Evolutionary conservation across 2,888 invertebrate species (phyloP).

Genomic region (Oxyscelio sp.): DNA sequence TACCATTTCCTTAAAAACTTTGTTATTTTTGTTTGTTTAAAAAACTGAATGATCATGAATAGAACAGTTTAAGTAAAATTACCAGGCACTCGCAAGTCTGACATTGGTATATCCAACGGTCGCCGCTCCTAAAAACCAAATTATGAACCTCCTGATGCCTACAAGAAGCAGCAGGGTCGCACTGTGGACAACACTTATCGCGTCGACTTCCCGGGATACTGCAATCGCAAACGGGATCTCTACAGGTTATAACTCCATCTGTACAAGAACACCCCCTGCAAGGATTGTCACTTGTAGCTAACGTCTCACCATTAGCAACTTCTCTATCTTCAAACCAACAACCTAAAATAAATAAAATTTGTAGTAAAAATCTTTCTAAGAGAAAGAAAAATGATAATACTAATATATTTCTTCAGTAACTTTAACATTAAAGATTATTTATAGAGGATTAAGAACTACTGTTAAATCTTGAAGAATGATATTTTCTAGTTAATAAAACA

Average conservation of each 20-base stretch:
- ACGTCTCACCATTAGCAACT: constrained; percentile 90
- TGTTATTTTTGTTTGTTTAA: no score
- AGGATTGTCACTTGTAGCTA: constrained; percentile 88
- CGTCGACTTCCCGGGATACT: constrained; percentile 89
- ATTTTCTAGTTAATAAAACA: no score
- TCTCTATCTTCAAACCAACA: constrained; percentile 93
- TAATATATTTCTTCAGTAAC: no score
- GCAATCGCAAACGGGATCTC: constrained; percentile 92
- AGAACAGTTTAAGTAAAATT: constrained; percentile 86
- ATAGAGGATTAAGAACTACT: no score
- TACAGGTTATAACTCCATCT: constrained; percentile 91
- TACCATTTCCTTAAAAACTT: no score
- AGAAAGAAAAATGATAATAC: no score
- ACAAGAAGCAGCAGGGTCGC: constrained; percentile 93
- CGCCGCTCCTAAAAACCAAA: constrained; percentile 93
- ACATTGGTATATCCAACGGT: constrained; percentile 97
- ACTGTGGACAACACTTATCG: constrained; percentile 94
- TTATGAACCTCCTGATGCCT: constrained; percentile 94
- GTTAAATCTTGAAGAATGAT: no score
- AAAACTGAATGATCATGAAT: no score
- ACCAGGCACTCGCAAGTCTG: constrained; percentile 97
- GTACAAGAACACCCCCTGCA: constrained; percentile 89
- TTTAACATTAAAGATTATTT: no score
- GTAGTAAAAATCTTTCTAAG: no score
- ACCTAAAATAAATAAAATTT: constrained; percentile 88